phyloP scores from a whole-genome alignment of 1,140 invertebrate genomes.

The Glomeris maerens region DNA sequence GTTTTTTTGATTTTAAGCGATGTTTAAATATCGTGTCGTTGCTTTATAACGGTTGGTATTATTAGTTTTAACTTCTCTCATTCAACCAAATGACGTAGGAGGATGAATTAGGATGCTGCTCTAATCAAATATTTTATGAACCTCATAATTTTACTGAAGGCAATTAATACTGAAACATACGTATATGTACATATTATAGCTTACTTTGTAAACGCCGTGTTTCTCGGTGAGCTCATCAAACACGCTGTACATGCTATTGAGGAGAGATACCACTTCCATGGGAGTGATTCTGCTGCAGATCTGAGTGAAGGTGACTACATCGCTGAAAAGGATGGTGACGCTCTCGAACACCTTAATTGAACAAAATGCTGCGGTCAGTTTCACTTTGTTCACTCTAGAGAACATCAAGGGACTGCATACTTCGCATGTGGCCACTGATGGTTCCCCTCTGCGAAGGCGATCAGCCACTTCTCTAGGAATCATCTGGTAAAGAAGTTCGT shows the following conservation, averaged over 20 bases:
- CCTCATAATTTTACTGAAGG: background rate
- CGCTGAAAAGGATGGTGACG: slow-evolving; percentile 84
- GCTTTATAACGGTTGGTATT: too few relatives aligned
- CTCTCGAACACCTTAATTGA: slow-evolving; percentile 70
- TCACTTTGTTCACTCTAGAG: background rate
- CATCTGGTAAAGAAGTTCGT: slow-evolving; percentile 94
- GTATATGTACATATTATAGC: background rate
- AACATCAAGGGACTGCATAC: slow-evolving; percentile 36
- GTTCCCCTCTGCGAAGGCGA: slow-evolving; percentile 75
- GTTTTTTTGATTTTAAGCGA: too few relatives aligned
- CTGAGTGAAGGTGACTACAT: slow-evolving; percentile 92
- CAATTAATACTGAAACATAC: background rate
- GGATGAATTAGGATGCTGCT: background rate
- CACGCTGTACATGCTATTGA: slow-evolving; percentile 83
- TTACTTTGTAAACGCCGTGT: slow-evolving; percentile 86
- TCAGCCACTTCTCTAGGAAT: slow-evolving; percentile 89
- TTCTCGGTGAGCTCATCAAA: slow-evolving; percentile 81
- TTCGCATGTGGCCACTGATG: slow-evolving; percentile 87
- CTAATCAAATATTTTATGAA: background rate
- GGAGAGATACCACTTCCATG: slow-evolving; percentile 39
- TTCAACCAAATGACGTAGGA: too few relatives aligned
- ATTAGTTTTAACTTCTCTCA: too few relatives aligned
- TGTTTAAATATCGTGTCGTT: too few relatives aligned
- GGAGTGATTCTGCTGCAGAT: slow-evolving; percentile 88
- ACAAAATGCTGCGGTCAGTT: background rate